Evolutionary conservation across 2,797 vertebrate species (phyloP).

Genomic region (Acrossocheilus wenchowensis): DNA sequence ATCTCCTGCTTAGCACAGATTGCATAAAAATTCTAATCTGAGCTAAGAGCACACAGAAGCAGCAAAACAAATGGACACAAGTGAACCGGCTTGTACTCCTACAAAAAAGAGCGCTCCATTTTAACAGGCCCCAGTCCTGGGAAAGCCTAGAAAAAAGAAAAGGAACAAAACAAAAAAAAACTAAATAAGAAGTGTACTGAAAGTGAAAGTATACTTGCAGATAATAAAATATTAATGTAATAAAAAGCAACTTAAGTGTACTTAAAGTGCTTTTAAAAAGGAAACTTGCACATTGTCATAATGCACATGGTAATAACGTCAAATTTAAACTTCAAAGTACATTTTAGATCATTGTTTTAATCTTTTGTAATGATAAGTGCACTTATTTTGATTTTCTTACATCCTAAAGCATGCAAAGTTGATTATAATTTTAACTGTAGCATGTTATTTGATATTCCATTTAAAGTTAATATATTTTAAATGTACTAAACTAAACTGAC

Average conservation of each 20-base stretch:
- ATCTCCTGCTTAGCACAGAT: constrained; percentile 59
- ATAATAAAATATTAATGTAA: background rate
- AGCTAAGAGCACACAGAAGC: constrained; percentile 49
- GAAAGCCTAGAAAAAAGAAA: background rate
- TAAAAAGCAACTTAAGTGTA: background rate
- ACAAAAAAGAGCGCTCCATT: background rate
- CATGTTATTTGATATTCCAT: background rate
- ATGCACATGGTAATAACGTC: background rate
- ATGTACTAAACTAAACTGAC: background rate
- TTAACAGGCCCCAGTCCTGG: constrained; percentile 9
- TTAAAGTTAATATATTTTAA: background rate
- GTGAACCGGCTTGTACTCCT: constrained; percentile 1
- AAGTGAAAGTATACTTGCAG: background rate
- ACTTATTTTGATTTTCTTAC: background rate
- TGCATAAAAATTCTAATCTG: constrained; percentile 62
- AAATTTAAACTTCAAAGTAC: background rate
- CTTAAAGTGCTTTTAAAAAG: background rate
- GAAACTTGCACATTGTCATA: background rate
- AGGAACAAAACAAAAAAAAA: background rate
- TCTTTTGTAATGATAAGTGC: background rate
- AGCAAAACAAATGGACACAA: constrained; percentile 40
- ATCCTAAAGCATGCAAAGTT: background rate
- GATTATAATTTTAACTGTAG: background rate
- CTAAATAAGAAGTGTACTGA: background rate
- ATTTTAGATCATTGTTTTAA: background rate